phyloP scores from a whole-genome alignment of 2,113 vertebrate genomes.

The Saimiri boliviensis region DNA sequence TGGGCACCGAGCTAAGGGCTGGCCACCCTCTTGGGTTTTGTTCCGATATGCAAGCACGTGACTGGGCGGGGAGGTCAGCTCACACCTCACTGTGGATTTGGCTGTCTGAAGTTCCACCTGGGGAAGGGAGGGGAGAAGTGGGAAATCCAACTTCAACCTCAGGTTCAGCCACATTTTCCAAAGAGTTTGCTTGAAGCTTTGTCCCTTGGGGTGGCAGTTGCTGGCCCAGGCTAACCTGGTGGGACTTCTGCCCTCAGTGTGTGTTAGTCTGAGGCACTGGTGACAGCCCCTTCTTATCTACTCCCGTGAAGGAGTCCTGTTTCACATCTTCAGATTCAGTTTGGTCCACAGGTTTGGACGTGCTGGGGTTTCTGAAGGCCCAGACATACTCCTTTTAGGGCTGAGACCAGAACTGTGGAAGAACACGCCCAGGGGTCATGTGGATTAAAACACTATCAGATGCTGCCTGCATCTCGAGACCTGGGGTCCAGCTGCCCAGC shows the following conservation, averaged over 20 bases:
- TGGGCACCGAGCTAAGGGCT: not conserved
- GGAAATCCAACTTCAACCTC: not conserved
- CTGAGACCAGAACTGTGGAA: not conserved
- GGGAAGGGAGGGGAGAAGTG: not conserved
- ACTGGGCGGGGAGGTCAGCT: not conserved
- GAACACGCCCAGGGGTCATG: accelerated
- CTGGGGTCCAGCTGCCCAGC: too few relatives aligned
- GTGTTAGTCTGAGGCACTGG: not conserved
- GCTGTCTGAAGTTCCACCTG: not conserved
- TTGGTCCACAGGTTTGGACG: not conserved
- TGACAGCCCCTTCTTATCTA: not conserved
- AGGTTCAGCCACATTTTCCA: not conserved
- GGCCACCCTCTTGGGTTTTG: not conserved
- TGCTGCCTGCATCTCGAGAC: too few relatives aligned
- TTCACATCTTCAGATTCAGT: not conserved
- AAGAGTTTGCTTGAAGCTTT: not conserved
- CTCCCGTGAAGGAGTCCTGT: too few relatives aligned
- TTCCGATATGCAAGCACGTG: not conserved
- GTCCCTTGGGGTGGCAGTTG: too few relatives aligned
- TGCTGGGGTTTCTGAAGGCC: not conserved
- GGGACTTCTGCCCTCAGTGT: not conserved
- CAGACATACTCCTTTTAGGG: not conserved
- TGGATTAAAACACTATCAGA: not conserved
- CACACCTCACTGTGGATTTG: not conserved
- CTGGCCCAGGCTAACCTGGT: too few relatives aligned